A percentile compares a stretch with the other conserved stretches of the same genome.
Conservation (phyloP, 2,113 vertebrate species). For the Thryonomys swinderianus region DNA sequence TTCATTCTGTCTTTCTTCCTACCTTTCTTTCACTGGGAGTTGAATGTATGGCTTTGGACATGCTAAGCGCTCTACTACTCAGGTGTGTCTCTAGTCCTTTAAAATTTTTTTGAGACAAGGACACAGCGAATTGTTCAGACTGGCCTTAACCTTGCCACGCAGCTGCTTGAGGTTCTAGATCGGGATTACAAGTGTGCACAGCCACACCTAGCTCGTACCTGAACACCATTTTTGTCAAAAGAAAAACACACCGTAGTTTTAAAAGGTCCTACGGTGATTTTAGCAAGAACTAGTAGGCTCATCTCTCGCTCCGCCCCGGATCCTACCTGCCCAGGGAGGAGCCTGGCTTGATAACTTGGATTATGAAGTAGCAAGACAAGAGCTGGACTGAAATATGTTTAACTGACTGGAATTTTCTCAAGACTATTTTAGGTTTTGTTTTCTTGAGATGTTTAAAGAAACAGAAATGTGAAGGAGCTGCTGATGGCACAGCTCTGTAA, state of each 20-base stretch:
- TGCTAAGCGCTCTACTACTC: neutral
- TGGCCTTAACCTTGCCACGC: neutral
- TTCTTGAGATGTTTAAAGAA: constrained; percentile 49
- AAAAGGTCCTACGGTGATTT: neutral
- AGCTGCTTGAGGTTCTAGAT: neutral
- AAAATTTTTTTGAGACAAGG: neutral
- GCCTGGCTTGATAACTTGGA: neutral
- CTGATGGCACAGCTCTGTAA: neutral
- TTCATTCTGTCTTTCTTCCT: neutral
- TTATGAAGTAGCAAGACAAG: neutral
- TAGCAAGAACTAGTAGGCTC: neutral
- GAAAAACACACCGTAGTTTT: neutral
- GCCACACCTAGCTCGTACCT: neutral
- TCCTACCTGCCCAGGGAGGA: neutral
- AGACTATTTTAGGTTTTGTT: constrained; percentile 44
- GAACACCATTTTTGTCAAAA: constrained; percentile 9
- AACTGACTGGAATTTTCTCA: constrained; percentile 24
- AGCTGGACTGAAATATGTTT: constrained; percentile 7
- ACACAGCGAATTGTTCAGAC: neutral
- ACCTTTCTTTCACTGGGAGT: neutral
- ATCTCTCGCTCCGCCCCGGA: neutral
- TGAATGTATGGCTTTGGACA: neutral
- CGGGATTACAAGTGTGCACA: neutral
- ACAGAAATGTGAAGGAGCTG: constrained; percentile 1
- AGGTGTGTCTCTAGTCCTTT: neutral